A percentile compares a stretch with the other conserved stretches of the same genome.
phyloP scores from a whole-genome alignment of 2,113 vertebrate genomes.

The Mystacornis crossleyi region DNA sequence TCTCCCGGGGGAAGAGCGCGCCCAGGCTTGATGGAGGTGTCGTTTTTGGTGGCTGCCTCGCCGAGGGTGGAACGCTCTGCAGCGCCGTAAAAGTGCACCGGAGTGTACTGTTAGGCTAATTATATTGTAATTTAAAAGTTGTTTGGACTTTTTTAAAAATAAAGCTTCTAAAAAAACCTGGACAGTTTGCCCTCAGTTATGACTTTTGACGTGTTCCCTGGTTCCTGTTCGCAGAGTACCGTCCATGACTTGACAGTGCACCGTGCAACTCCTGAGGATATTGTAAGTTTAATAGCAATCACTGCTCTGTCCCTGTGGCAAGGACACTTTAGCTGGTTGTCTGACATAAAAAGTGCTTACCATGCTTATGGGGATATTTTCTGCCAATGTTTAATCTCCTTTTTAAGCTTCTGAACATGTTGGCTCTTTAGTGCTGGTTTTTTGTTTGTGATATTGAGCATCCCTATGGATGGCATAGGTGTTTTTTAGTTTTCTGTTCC shows the following conservation, averaged over 20 bases:
- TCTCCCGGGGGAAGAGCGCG: fast-evolving
- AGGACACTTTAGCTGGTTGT: neutral
- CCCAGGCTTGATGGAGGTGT: fast-evolving
- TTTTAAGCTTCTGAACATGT: neutral
- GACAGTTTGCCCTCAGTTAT: fast-evolving
- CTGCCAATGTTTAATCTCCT: neutral
- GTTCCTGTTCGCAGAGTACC: slow-evolving; percentile 78
- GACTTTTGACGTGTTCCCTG: neutral
- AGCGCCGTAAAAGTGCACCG: fast-evolving
- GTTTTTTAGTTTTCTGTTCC: neutral
- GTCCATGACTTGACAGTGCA: slow-evolving; percentile 87
- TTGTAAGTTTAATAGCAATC: slow-evolving; percentile 75
- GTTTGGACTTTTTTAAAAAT: neutral
- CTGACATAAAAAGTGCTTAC: neutral
- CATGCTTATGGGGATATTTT: fast-evolving
- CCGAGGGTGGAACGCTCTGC: neutral
- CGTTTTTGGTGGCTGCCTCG: fast-evolving
- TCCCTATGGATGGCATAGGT: neutral
- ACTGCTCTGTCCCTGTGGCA: neutral
- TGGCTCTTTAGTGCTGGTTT: neutral
- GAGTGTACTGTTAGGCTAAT: fast-evolving
- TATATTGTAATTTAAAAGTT: neutral
- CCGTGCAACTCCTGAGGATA: slow-evolving; percentile 85
- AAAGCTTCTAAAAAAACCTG: neutral
- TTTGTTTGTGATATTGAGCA: neutral